Evolutionary conservation across 2,113 vertebrate genomes (phyloP), one percentile per base, ranked within the genome.

Genomic region (Equus quagga): DNA sequence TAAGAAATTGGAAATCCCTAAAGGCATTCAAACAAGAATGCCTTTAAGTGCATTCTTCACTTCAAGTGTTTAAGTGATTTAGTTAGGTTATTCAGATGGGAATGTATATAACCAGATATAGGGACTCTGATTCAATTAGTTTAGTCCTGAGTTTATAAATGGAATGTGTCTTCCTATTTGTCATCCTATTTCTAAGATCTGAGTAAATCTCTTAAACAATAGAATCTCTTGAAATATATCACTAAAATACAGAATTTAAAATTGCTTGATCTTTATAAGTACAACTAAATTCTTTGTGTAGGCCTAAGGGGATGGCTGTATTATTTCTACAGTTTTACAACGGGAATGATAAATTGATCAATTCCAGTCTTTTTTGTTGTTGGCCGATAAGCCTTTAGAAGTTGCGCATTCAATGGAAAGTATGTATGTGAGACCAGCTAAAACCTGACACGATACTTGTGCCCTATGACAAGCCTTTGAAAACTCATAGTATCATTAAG

Each of bases 181-280:
- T 3, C 33, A 93, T 82, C 31, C 49, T 91, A 21, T 89, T 88
- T 96, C 44, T 56, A 95, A 96, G 65, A 92, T 82, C 23, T 85
- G 9, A 46, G 49, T 76, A 82, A n/a, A 26, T 64, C 8, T 54
- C 18, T 84, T 73, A 87, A 44, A 82, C 44, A 78, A 79, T 33
- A 73, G 70, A 81, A 19, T 83, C 4, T 92, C 23, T 94, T 90
- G 5, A 91, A 92, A 72, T 17, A 12, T 56, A 73, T n/a, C 5
- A 75, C 95, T 93, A 87, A 92, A 87, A 85, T 64, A 72, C 14
- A 36, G 19, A 90, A 80, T 54, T 96, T 76, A 92, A 96, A 95
- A 15, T 70, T 69, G 21, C 3, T 89, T 13, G 6, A 80, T 89
- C 36, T 9, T 78, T 90, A 26, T 15, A 82, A 76, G 11, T 36